Percentiles rank a stretch among this genome's conserved stretches.
Evolutionary conservation across 1,140 invertebrate species (phyloP).

Genomic region (Pseudomyrmex flavicornis): DNA sequence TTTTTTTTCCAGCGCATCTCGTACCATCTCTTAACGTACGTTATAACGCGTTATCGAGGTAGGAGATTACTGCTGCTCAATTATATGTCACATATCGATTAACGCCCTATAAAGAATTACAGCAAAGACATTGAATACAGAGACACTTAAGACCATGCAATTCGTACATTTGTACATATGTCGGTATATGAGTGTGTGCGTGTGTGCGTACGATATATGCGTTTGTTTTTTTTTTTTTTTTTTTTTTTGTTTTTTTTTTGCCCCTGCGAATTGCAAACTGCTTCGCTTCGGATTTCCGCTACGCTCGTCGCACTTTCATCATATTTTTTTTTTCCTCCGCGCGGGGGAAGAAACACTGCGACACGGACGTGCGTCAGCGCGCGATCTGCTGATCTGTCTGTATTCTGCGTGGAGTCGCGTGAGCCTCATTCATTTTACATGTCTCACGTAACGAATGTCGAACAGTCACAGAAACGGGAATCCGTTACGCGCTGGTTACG

Average conservation of each 20-base stretch:
- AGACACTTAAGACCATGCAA: constrained; percentile 58
- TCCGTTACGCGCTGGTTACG: neutral
- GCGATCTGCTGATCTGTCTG: neutral
- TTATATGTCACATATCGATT: constrained; percentile 61
- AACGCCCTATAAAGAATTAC: constrained; percentile 46
- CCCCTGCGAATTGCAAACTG: constrained; percentile 5
- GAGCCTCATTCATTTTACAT: constrained; percentile 4
- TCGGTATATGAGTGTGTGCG: constrained; percentile 36
- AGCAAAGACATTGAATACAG: constrained; percentile 56
- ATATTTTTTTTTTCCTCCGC: neutral
- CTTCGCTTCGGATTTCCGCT: constrained; percentile 3
- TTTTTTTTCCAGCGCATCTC: constrained; percentile 6
- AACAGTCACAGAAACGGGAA: constrained; percentile 24
- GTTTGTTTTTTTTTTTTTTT: neutral
- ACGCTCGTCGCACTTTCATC: constrained; percentile 32
- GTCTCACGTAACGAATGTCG: neutral
- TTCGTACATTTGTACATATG: constrained; percentile 53
- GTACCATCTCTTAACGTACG: neutral
- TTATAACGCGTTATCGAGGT: constrained; percentile 37
- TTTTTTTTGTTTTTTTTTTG: neutral
- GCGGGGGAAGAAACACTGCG: neutral
- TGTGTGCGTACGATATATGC: constrained; percentile 50
- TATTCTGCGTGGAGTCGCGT: too few species aligned
- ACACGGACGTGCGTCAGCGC: constrained; percentile 5
- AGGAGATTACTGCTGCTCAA: constrained; percentile 60